A percentile compares a stretch with the other conserved stretches of the same genome.
These are phyloP conservation scores for Urocyon cinereoargenteus DNA, from an alignment of 2,797 vertebrate species.

Conservation along the genomic window DNA sequence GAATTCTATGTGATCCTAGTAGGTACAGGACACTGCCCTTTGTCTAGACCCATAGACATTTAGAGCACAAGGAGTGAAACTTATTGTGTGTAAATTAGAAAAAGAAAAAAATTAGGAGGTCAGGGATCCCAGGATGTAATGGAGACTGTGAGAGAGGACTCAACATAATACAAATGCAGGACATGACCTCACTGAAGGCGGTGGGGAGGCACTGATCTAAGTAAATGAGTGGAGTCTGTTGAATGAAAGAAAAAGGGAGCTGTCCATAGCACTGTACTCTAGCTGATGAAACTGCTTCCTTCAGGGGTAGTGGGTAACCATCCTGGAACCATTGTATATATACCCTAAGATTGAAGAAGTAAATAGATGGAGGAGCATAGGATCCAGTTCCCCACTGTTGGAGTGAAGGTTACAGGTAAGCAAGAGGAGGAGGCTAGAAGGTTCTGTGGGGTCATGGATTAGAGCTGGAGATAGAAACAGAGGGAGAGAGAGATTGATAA, in stretches of 20 bases:
- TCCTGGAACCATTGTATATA: neutral
- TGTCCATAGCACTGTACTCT: neutral
- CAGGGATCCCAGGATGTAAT: neutral
- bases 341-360: neutral
- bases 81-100: neutral
- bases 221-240: neutral
- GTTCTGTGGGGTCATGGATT: neutral
- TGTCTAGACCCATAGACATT: neutral
- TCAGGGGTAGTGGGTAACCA: too few relatives aligned
- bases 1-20: neutral
- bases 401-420: neutral
- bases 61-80: neutral
- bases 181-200: neutral
- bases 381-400: neutral
- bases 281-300: too few relatives aligned
- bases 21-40: rapidly evolving
- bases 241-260: neutral
- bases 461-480: neutral
- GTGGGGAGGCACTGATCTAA: too few relatives aligned
- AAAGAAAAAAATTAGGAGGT: neutral
- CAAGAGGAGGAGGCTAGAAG: neutral
- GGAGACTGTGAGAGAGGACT: neutral
- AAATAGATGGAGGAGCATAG: too few relatives aligned
- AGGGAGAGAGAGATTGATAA: neutral
- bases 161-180: neutral